Conservation (phyloP, 2,113 vertebrate genomes). For the Sterrhoptilus dennistouni region DNA sequence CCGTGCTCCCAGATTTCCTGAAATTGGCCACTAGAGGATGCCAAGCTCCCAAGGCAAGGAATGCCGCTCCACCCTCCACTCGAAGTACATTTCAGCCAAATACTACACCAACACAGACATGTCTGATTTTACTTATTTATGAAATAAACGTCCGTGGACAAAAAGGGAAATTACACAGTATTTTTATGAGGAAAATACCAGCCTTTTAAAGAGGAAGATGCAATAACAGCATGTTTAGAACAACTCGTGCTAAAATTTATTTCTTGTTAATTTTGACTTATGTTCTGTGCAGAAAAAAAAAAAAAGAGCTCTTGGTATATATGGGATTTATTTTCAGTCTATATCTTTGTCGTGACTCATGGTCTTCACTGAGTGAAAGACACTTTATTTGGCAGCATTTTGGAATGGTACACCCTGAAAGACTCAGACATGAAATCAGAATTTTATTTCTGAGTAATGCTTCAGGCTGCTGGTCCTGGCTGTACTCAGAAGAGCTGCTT, state of each 20-base stretch:
- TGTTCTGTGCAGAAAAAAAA: neutral
- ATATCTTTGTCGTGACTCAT: neutral
- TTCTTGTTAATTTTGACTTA: neutral
- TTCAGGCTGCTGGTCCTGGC: neutral
- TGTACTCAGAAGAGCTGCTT: neutral
- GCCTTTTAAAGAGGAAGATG: neutral
- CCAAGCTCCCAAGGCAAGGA: constrained; percentile 4
- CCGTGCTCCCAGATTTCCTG: neutral
- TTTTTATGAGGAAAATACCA: neutral
- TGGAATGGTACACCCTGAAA: neutral
- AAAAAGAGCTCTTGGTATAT: neutral
- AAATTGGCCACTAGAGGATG: constrained; percentile 39
- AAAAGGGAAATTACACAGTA: neutral
- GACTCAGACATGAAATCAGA: neutral
- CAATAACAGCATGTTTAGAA: neutral
- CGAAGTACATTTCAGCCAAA: neutral
- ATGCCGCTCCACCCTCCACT: neutral
- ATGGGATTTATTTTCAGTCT: neutral
- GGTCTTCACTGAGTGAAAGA: neutral
- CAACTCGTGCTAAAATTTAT: neutral
- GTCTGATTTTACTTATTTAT: neutral
- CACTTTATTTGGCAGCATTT: constrained; percentile 3
- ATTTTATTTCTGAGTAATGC: neutral
- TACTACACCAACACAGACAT: neutral
- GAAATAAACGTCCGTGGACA: neutral